Evolutionary conservation across 2,888 invertebrate genomes (phyloP).

Genomic region (Molanna angustata): DNA sequence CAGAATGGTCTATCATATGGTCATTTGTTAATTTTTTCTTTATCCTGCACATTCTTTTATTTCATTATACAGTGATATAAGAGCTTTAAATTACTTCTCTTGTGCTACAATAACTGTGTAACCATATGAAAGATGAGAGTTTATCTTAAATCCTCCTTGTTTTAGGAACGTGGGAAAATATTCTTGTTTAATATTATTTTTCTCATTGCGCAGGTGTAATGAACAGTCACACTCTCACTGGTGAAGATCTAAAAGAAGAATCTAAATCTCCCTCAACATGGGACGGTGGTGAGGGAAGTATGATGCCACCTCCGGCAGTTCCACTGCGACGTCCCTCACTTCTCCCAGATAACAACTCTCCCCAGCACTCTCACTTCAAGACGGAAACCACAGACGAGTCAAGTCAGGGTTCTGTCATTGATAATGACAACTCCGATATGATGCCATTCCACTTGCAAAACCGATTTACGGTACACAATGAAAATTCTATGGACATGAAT

Average conservation of each 20-base stretch:
- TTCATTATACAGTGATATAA: too few species aligned
- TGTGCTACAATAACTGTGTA: too few species aligned
- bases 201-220: conserved; percentile 21
- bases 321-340: conserved; percentile 63
- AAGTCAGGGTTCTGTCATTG: conserved; percentile 62
- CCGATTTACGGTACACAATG: conserved; percentile 37
- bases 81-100: too few species aligned
- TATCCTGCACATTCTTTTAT: too few species aligned
- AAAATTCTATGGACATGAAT: conserved; percentile 44
- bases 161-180: too few species aligned
- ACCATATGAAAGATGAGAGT: too few species aligned
- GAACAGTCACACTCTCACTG: conserved; percentile 7
- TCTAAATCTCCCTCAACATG: conserved; percentile 43
- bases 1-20: too few species aligned
- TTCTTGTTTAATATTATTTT: conserved; percentile 16
- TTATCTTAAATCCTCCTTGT: too few species aligned
- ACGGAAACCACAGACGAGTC: conserved; percentile 70
- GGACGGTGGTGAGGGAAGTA: conserved; percentile 51
- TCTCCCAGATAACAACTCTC: conserved; percentile 56
- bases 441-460: conserved; percentile 34
- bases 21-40: too few species aligned
- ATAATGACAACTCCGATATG: conserved; percentile 38
- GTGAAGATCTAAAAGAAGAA: conserved; percentile 43
- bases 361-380: conserved; percentile 56
- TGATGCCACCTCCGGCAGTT: conserved; percentile 68